Base-by-base conservation (phyloP, 2,113 vertebrate species). In the Pedetes capensis region DNA sequence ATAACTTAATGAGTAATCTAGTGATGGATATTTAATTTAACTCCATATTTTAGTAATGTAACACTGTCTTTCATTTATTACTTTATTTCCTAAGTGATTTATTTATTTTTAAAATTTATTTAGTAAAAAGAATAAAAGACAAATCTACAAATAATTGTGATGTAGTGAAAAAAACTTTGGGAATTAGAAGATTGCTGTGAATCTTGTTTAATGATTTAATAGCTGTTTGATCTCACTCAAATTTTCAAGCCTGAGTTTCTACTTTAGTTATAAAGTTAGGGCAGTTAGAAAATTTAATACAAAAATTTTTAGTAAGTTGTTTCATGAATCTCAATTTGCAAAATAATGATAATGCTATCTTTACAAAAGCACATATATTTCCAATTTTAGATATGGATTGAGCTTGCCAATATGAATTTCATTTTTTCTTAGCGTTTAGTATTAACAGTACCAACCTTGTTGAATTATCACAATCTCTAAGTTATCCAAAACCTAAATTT, bases 181-280 rank as follows among this genome's bases (percentile, higher is more conserved):
- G 37, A 95, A 32, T 80, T 69, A 72, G n/a, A 87, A 71, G 42
- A 51, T 25, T 59, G n/a, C 37, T 74, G 16, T 91, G 27, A 78
- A 55, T 89, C 55, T 89, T 93, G 12, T 72, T 91, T 63, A 90
- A 63, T 94, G 49, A 51, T 22, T 71, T 83, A 44, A 37, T 71
- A 72, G 16, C 42, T 96, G 0, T 92, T 94, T 87, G 53, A 78
- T 53, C 2, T 76, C 20, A 61, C 68, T 25, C 12, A 82, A 34
- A 66, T 49, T 92, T 63, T 92, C 82, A 71, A 53, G 79, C 34
- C 78, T 32, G 12, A n/a, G 1, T 49, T 25, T 89, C 29, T 8
- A 42, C 42, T 94, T 87, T 92, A 84, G 20, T 27, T 90, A 0
- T 53, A 80, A 53, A 39, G 5, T 76, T 80, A 83, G 37, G 44